Evolutionary conservation across 2,797 vertebrate species (phyloP).

Genomic region (Eulemur mongoz): DNA sequence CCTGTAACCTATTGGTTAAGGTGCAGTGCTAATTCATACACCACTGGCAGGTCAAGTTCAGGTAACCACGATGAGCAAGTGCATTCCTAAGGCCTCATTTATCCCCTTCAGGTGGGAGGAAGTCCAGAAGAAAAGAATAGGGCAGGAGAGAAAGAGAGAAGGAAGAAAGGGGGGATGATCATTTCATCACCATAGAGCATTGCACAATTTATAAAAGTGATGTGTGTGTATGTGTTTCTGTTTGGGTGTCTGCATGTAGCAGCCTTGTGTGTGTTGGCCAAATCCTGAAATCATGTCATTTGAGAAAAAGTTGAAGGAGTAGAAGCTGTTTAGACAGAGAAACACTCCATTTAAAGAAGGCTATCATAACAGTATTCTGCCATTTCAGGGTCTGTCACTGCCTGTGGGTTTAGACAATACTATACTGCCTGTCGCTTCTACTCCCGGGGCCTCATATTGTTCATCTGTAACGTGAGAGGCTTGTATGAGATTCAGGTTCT

Average conservation of each 20-base stretch:
- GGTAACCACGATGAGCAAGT: constrained; percentile 59
- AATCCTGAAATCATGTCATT: background rate
- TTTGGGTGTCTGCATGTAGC: background rate
- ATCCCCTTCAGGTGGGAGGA: background rate
- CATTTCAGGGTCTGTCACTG: background rate
- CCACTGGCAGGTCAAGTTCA: constrained; percentile 64
- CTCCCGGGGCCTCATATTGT: background rate
- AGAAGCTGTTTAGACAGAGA: background rate
- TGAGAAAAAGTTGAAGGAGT: background rate
- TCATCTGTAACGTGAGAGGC: background rate
- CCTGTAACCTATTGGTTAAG: constrained; percentile 78
- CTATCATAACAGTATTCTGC: background rate
- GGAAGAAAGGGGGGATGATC: background rate
- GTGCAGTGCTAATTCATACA: constrained; percentile 82
- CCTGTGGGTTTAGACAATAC: background rate
- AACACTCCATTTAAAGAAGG: background rate
- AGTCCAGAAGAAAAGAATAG: background rate
- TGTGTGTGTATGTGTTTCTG: background rate
- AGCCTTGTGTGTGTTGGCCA: background rate
- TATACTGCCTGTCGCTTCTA: background rate
- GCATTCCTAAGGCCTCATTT: constrained; percentile 72
- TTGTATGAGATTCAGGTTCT: background rate
- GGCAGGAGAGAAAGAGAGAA: background rate
- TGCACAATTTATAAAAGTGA: background rate
- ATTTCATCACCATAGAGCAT: background rate